phyloP scores from a whole-genome alignment of 2,113 vertebrate genomes.

The Zosterops pallidus region DNA sequence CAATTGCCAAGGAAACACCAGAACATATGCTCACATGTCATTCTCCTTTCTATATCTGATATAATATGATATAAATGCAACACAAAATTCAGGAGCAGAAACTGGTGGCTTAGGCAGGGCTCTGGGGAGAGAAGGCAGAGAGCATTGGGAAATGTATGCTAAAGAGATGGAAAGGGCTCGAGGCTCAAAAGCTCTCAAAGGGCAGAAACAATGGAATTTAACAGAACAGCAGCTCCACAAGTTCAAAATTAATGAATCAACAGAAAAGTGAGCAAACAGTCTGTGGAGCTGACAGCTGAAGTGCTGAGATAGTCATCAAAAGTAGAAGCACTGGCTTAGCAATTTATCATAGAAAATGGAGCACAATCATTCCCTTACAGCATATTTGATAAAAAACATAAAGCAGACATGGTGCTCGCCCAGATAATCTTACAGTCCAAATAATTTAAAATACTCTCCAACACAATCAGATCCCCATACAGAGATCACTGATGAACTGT shows the following conservation, averaged over 20 bases:
- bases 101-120: not conserved
- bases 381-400: conserved; percentile 33
- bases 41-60: not conserved
- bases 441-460: not conserved
- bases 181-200: not conserved
- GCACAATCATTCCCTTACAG: conserved; percentile 6
- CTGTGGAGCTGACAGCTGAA: conserved; percentile 52
- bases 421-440: conserved; percentile 10
- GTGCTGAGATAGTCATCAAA: conserved; percentile 52
- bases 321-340: conserved; percentile 24
- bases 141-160: not conserved
- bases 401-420: not conserved
- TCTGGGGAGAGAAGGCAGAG: not conserved
- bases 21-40: not conserved
- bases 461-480: not conserved
- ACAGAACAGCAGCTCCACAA: conserved; percentile 41
- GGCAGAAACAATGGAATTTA: conserved; percentile 22
- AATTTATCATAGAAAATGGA: conserved; percentile 50
- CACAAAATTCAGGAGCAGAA: not conserved
- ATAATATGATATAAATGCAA: not conserved
- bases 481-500: not conserved
- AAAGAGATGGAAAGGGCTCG: not conserved
- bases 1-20: conserved; percentile 27
- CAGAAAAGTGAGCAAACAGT: conserved; percentile 45
- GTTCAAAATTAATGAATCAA: conserved; percentile 54